Conservation (phyloP, 1,140 invertebrate species). For the Pollicipes pollicipes region DNA sequence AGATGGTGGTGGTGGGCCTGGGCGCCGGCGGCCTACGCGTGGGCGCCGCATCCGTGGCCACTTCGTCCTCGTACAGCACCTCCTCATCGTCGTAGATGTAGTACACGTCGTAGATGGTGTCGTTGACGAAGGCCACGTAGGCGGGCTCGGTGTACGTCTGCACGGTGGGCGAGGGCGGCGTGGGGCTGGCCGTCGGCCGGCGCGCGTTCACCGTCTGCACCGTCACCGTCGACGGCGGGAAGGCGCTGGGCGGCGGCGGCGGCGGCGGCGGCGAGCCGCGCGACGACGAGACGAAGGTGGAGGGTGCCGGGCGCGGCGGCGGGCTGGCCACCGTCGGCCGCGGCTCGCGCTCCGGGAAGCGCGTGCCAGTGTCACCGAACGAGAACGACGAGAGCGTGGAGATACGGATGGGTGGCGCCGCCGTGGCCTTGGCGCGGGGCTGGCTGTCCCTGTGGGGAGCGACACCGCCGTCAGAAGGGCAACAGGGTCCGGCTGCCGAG, state of each 20-base stretch:
- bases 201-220: background rate
- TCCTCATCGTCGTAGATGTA: constrained; percentile 6
- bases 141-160: background rate
- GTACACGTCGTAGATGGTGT: constrained; percentile 5
- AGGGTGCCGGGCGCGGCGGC: background rate
- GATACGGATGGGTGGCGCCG: background rate
- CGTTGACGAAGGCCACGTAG: constrained; percentile 4
- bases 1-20: background rate
- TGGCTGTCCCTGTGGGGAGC: background rate
- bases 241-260: background rate
- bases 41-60: too few species aligned
- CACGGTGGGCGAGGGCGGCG: background rate
- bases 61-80: background rate
- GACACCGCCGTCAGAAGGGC: background rate
- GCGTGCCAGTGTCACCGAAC: constrained; percentile 1
- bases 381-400: constrained; percentile 3
- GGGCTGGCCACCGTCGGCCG: background rate
- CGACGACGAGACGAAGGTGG: background rate
- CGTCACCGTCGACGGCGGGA: background rate
- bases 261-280: too few species aligned
- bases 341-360: background rate
- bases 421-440: background rate
- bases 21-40: too few species aligned
- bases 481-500: too few species aligned
- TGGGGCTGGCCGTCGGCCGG: background rate